These are phyloP conservation scores for Drosophila lacicola DNA, from an alignment of 2,888 invertebrate species.

Conservation along the genomic window DNA sequence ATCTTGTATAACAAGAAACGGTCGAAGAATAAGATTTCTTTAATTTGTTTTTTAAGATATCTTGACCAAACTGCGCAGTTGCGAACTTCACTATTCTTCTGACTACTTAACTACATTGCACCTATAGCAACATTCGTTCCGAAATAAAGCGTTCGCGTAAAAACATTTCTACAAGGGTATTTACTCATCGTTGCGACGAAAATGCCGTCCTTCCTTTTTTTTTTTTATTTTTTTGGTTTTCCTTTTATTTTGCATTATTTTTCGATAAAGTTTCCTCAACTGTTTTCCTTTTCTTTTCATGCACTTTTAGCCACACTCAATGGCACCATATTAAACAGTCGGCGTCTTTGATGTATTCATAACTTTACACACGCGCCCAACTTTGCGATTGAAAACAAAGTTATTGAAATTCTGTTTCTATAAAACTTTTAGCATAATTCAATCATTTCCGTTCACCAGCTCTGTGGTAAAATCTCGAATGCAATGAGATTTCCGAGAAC, in stretches of 20 bases:
- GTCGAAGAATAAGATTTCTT: no score
- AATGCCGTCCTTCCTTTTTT: no score
- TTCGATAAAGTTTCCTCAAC: conserved; percentile 41
- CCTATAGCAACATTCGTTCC: no score
- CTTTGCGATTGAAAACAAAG: conserved; percentile 52
- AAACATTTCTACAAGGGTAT: no score
- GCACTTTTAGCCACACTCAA: conserved; percentile 34
- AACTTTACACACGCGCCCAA: conserved; percentile 41
- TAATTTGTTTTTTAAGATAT: no score
- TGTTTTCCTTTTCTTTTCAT: conserved; percentile 35
- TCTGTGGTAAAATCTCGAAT: conserved; percentile 31
- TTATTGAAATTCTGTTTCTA: conserved; percentile 60
- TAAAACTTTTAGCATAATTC: conserved; percentile 62
- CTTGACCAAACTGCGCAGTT: no score
- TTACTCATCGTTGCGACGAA: no score
- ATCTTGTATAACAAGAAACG: no score
- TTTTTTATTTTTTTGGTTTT: conserved; percentile 6
- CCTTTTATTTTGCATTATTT: conserved; percentile 15
- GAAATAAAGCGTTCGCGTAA: no score
- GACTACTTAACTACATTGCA: no score
- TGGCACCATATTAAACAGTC: conserved; percentile 41
- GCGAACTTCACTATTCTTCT: no score
- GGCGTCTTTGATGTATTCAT: conserved; percentile 40
- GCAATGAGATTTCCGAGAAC: conserved; percentile 40
- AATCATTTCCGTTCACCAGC: conserved; percentile 51